Conservation (phyloP, 30 jellyfish, hydroid and myxozoan genomes). For the Turritopsis rubra region DNA sequence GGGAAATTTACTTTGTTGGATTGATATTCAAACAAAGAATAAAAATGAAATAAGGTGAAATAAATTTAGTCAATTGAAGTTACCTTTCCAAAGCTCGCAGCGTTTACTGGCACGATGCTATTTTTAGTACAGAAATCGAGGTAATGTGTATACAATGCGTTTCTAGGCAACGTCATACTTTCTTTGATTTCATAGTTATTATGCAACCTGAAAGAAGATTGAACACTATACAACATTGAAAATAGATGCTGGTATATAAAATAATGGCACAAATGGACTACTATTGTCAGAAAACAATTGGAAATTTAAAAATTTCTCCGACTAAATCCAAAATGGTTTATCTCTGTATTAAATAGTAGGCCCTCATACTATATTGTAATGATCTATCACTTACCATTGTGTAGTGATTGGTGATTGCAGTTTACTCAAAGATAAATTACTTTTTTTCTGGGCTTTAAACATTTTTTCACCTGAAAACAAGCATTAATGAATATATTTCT, state of each 20-base stretch:
- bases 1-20: too few relatives aligned
- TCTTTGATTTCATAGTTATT: conserved; percentile 82
- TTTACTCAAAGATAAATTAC: conserved; percentile 61
- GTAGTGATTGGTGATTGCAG: conserved; percentile 95
- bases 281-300: too few relatives aligned
- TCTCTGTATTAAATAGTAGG: too few relatives aligned
- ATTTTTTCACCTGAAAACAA: not conserved
- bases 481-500: not conserved
- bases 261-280: too few relatives aligned
- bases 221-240: too few relatives aligned
- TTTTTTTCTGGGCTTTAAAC: not conserved
- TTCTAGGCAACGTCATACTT: conserved; percentile 91
- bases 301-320: too few relatives aligned
- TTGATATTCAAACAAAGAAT: too few relatives aligned
- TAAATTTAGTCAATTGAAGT: not conserved
- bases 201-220: conserved; percentile 54
- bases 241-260: too few relatives aligned
- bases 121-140: conserved; percentile 81
- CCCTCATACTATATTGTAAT: too few relatives aligned
- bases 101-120: conserved; percentile 76
- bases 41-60: too few relatives aligned
- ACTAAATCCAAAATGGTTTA: too few relatives aligned
- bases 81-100: conserved; percentile 99
- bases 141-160: conserved; percentile 82
- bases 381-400: conserved; percentile 87